Percentiles rank a stretch among this genome's conserved stretches.
Evolutionary conservation across 2,888 invertebrate genomes (phyloP).

Genomic region (Anorthoa munda): DNA sequence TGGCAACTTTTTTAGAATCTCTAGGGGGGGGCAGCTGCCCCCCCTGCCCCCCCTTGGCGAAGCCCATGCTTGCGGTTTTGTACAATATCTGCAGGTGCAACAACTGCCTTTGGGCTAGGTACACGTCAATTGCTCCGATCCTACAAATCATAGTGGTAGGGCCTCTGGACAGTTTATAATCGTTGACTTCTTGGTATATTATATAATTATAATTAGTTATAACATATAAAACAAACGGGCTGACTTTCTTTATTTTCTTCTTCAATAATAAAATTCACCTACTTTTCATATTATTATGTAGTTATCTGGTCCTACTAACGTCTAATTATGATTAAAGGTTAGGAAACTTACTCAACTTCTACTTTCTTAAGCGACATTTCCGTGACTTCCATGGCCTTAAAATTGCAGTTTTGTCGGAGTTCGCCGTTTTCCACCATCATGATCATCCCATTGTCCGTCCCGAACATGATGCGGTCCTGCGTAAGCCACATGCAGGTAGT

Average conservation of each 20-base stretch:
- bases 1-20: too few species aligned
- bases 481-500: conserved; percentile 95
- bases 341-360: conserved; percentile 88
- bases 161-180: background rate
- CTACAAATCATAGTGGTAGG: background rate
- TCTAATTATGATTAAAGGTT: background rate
- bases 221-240: too few species aligned
- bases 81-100: background rate
- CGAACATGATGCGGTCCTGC: conserved; percentile 95
- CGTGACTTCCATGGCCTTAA: conserved; percentile 91
- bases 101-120: background rate
- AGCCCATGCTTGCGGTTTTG: background rate
- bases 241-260: background rate
- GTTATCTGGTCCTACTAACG: too few species aligned
- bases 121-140: background rate
- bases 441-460: conserved; percentile 94
- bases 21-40: too few species aligned
- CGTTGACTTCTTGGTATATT: background rate
- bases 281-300: too few species aligned
- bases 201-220: too few species aligned
- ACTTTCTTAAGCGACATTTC: conserved; percentile 92
- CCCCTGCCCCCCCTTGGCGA: too few species aligned
- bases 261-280: too few species aligned
- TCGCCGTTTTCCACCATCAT: conserved; percentile 97
- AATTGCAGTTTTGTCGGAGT: conserved; percentile 92